Conservation (phyloP, 2,113 vertebrate genomes). For the Tachuris rubrigastra region DNA sequence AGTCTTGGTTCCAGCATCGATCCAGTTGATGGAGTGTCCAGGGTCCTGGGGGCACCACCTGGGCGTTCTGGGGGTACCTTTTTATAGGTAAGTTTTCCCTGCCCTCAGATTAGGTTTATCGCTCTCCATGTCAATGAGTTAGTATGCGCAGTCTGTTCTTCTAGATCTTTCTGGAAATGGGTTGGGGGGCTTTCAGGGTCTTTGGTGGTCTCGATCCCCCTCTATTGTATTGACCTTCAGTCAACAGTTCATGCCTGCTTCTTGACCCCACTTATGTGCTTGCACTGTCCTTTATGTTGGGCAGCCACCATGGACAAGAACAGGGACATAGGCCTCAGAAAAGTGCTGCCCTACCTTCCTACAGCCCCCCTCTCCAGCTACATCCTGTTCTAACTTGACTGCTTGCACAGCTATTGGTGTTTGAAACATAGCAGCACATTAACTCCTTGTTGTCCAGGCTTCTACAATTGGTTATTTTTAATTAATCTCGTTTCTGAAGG, state of each 20-base stretch:
- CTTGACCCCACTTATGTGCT: background rate
- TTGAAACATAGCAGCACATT: background rate
- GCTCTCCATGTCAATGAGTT: background rate
- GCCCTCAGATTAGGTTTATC: background rate
- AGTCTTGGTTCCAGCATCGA: background rate
- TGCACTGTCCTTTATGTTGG: background rate
- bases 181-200: background rate
- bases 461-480: background rate
- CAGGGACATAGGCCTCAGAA: background rate
- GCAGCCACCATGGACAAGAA: background rate
- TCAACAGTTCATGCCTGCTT: background rate
- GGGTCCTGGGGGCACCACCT: background rate
- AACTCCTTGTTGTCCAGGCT: background rate
- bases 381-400: background rate
- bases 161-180: background rate
- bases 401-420: background rate
- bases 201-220: background rate
- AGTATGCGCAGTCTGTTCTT: background rate
- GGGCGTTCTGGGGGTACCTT: background rate
- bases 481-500: background rate
- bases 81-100: background rate
- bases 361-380: background rate
- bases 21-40: background rate
- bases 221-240: background rate
- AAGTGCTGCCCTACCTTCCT: background rate